Base-by-base conservation (phyloP, 1,140 invertebrate genomes). In the Vanessa atalanta region DNA sequence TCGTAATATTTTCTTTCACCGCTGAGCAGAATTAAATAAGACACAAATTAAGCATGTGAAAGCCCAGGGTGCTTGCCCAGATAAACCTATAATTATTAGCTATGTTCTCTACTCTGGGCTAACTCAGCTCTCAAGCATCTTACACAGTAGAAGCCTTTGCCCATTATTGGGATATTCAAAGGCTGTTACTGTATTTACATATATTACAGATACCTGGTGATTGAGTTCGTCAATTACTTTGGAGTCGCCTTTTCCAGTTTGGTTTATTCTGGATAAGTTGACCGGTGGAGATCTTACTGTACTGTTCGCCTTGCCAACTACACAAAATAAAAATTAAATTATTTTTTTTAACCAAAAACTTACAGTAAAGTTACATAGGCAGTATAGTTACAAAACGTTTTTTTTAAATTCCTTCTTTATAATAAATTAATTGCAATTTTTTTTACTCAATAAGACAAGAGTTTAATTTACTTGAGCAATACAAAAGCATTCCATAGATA, bases 181-280 rank as follows among this genome's bases (percentile, higher is more conserved):
- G 37, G 37, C 37, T 43, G 37, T 3, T 16, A 55, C 15, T 16
- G 51, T 11, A 2, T 55, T 55, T n/a, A n/a, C 7, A 47, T 64
- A 51, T 43, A 47, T 55, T 1, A 12, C 53, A 78, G 70, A 78
- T 83, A 93, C 91, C 85, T 93, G 91, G 75, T 83, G 85, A 68
- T 90, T 91, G 63, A 93, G 80, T 51, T 93, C 91, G 69, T 93
- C 91, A 79, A 91, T 73, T 37, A 87, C 72, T 83, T 91, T 93
- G 1, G 91, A 87, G 70, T 93, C 90, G 7, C 91, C 91, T 75
- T 91, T 92, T 14, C 76, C 87, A 80, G 82, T 89, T 81, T 91
- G 89, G 84, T 86, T 89, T 86, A 90, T 77, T 79, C 89, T 88
- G 15, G 86, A 76, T 68, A 90, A 75, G 75, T 91, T 91, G 16